Percentiles rank a stretch among this genome's conserved stretches.
Evolutionary conservation across 2,888 invertebrate species (phyloP).

Genomic region (Melinaea marsaeus): DNA sequence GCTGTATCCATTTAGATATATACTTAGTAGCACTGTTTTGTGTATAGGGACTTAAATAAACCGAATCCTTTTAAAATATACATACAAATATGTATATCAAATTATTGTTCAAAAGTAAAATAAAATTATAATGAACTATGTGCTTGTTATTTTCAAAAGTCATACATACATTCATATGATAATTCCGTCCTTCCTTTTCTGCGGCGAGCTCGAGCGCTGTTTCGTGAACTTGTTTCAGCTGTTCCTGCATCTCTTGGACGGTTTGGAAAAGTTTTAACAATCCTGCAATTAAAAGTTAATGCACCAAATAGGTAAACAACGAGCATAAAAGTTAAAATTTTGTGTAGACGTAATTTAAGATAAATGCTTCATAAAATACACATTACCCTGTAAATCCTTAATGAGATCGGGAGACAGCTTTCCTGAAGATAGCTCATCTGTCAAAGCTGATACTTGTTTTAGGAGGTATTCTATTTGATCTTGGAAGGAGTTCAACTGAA

Average conservation of each 20-base stretch:
- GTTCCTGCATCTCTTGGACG: constrained; percentile 63
- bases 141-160: constrained; percentile 6
- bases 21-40: no score
- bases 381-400: constrained; percentile 61
- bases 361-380: not conserved
- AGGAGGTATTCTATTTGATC: constrained; percentile 68
- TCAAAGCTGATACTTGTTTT: constrained; percentile 45
- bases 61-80: no score
- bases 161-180: constrained; percentile 78
- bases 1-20: no score
- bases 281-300: constrained; percentile 40
- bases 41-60: no score
- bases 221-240: constrained; percentile 59
- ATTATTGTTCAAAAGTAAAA: no score
- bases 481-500: constrained; percentile 69
- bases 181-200: constrained; percentile 76
- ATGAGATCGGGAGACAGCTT: constrained; percentile 54
- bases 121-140: not conserved
- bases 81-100: no score
- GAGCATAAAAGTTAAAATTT: no score
- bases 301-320: not conserved
- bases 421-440: constrained; percentile 38
- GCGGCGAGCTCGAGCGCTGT: constrained; percentile 69
- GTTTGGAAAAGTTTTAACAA: constrained; percentile 63
- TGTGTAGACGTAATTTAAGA: not conserved